Evolutionary conservation across 2,888 invertebrate species (phyloP).

Genomic region (Idaea straminata): DNA sequence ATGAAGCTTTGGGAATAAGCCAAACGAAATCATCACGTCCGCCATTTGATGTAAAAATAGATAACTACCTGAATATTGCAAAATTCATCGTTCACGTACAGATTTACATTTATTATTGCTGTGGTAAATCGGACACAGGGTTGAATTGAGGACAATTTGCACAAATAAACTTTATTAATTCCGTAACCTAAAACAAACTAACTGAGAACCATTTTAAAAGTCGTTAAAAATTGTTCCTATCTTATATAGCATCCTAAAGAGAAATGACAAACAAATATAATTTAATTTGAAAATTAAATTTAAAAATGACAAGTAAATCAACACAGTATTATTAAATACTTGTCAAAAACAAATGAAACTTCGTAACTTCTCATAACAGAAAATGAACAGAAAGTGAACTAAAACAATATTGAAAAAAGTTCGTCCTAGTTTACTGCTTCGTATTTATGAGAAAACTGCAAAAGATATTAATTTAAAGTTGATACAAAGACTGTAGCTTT

Average conservation of each 20-base stretch:
- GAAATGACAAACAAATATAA: too few species aligned
- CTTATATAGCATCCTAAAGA: too few species aligned
- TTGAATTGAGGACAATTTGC: neutral
- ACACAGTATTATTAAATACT: too few species aligned
- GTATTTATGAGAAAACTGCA: neutral
- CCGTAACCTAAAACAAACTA: too few species aligned
- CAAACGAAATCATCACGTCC: too few species aligned
- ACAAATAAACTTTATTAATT: neutral
- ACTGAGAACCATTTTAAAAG: too few species aligned
- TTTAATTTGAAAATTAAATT: too few species aligned
- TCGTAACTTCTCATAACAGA: neutral
- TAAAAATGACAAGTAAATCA: too few species aligned
- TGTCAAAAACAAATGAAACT: too few species aligned
- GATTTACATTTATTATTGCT: neutral
- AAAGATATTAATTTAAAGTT: neutral
- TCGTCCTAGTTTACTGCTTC: neutral
- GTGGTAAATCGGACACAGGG: neutral
- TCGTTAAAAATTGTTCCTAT: too few species aligned
- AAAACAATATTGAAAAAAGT: neutral
- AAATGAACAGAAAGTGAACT: neutral
- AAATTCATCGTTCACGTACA: neutral
- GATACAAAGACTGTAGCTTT: neutral
- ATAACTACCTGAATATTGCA: neutral
- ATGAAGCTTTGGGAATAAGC: too few species aligned
- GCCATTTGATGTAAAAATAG: neutral